Percentiles rank a stretch among this genome's conserved stretches.
Evolutionary conservation across 64 coral and sea anemone genomes (phyloP).

Genomic region (Stichodactyla mertensii): DNA sequence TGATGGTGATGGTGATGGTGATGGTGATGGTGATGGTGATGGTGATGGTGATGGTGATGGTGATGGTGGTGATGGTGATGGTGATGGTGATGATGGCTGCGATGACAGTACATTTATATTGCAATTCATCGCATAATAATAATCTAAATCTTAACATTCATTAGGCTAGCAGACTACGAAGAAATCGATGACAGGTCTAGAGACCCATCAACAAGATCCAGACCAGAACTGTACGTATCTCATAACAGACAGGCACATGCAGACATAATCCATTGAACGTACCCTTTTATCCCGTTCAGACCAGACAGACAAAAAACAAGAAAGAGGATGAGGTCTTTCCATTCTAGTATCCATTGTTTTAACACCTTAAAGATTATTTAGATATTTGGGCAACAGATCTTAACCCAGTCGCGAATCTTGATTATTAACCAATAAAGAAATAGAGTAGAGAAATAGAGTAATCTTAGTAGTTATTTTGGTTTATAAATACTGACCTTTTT

Average conservation of each 20-base stretch:
- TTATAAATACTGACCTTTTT: no score
- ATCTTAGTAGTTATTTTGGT: no score
- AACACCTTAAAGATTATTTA: neutral
- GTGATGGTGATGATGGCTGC: neutral
- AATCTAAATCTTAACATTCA: neutral
- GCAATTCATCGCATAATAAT: neutral
- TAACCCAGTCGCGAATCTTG: no score
- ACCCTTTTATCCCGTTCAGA: neutral
- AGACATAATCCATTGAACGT: neutral
- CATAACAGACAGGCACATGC: neutral
- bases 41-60: no score
- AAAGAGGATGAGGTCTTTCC: neutral
- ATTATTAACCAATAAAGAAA: no score
- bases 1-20: neutral
- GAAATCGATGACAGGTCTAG: neutral
- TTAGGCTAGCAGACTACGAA: neutral
- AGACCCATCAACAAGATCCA: slow-evolving; percentile 20
- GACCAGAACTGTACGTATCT: slow-evolving; percentile 41
- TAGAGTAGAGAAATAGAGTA: no score
- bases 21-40: no score
- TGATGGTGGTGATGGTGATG: no score
- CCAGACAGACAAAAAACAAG: neutral
- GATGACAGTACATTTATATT: neutral
- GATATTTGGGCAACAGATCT: no score
- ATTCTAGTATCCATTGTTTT: neutral